Conservation (phyloP, 2,113 vertebrate species). For the Penelope pileata region DNA sequence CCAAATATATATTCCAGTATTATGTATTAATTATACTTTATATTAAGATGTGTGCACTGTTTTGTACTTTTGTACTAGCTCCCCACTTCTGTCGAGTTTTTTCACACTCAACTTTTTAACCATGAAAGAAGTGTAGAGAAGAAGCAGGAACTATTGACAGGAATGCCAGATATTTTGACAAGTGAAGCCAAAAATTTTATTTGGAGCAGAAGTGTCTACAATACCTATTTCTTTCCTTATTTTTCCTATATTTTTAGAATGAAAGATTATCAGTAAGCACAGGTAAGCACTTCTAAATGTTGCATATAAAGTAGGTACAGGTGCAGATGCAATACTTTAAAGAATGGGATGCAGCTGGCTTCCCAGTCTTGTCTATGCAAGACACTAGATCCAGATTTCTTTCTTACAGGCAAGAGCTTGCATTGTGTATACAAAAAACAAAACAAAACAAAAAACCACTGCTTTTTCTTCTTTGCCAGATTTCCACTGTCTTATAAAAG, state of each 20-base stretch:
- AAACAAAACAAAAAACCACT: background rate
- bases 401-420: background rate
- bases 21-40: background rate
- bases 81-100: background rate
- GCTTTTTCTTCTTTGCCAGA: background rate
- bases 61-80: background rate
- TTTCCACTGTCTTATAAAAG: background rate
- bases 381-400: constrained; percentile 31
- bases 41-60: background rate
- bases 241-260: background rate
- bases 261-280: background rate
- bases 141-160: background rate
- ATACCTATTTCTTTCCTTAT: background rate
- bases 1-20: background rate
- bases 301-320: background rate
- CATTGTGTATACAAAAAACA: background rate
- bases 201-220: background rate
- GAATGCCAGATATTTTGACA: constrained; percentile 31
- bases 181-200: background rate
- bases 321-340: background rate
- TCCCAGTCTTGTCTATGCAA: background rate
- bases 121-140: constrained; percentile 1
- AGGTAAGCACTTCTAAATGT: background rate
- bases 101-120: constrained; percentile 12
- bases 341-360: background rate